Evolutionary conservation across 2,113 vertebrate species (phyloP).

Genomic region (Himantopus leucocephalus): DNA sequence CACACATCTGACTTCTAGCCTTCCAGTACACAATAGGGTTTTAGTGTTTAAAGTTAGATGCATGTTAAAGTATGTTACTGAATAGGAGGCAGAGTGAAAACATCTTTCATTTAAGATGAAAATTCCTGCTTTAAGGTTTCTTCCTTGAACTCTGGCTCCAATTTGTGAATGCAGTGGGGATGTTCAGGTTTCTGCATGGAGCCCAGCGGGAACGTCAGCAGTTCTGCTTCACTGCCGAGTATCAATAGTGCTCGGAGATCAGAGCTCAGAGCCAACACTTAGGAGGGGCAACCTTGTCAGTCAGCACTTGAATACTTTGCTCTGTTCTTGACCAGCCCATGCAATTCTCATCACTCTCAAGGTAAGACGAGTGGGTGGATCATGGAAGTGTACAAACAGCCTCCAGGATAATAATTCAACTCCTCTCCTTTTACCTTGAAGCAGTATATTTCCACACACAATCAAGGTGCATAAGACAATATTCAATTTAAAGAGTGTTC

Average conservation of each 20-base stretch:
- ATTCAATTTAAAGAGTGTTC: conserved; percentile 37
- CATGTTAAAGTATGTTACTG: background rate
- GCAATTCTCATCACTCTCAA: conserved; percentile 35
- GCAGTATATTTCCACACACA: conserved; percentile 53
- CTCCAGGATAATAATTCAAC: conserved; percentile 51
- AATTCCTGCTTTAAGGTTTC: conserved; percentile 27
- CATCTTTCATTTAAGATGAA: conserved; percentile 6
- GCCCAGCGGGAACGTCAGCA: conserved; percentile 22
- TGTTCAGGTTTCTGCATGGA: conserved; percentile 6
- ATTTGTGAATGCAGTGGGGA: background rate
- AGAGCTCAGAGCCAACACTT: conserved; percentile 42
- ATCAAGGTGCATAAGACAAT: conserved; percentile 34
- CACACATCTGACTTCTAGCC: background rate
- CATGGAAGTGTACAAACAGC: conserved; percentile 46
- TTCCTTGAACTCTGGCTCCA: conserved; percentile 41
- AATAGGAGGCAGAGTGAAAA: background rate
- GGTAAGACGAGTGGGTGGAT: conserved; percentile 57
- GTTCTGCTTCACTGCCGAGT: conserved; percentile 52
- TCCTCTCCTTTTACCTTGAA: conserved; percentile 57
- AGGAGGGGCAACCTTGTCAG: conserved; percentile 61
- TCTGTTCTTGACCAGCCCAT: conserved; percentile 59
- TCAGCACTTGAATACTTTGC: conserved; percentile 55
- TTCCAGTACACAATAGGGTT: background rate
- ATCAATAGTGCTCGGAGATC: conserved; percentile 41
- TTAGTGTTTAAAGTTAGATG: background rate